A percentile compares a stretch with the other conserved stretches of the same genome.
Conservation (phyloP, 2,797 vertebrate species). For the Perodicticus potto region DNA sequence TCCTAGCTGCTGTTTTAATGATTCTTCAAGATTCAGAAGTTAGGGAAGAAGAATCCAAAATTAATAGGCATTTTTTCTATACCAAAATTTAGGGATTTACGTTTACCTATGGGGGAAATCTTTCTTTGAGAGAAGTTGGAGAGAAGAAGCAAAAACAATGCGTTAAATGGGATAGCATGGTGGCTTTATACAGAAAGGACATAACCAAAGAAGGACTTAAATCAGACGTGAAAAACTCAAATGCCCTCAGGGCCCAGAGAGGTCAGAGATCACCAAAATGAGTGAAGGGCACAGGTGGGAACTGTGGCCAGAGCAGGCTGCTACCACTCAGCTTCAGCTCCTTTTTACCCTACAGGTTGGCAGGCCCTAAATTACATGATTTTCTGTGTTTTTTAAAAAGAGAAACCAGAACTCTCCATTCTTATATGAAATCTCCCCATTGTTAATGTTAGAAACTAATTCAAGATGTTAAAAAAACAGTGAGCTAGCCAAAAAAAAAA, state of each 20-base stretch:
- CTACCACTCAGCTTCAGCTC: not conserved
- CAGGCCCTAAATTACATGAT: not conserved
- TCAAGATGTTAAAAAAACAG: constrained; percentile 7
- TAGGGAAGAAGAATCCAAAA: constrained; percentile 29
- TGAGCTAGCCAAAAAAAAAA: constrained; percentile 17
- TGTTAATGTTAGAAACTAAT: constrained; percentile 55
- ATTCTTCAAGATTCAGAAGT: constrained; percentile 61
- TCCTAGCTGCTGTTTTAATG: constrained; percentile 62
- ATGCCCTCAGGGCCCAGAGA: constrained; percentile 22
- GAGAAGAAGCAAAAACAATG: not conserved
- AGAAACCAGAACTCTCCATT: constrained; percentile 55
- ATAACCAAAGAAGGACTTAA: constrained; percentile 54
- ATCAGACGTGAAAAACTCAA: constrained; percentile 58
- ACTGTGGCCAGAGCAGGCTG: not conserved
- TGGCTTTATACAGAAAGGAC: constrained; percentile 44
- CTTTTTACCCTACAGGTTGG: not conserved
- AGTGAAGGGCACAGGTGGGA: constrained; percentile 74
- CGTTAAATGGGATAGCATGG: not conserved
- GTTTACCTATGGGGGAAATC: not conserved
- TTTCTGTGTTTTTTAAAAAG: not conserved
- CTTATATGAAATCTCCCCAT: constrained; percentile 7
- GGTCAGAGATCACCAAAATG: constrained; percentile 48
- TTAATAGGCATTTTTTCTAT: constrained; percentile 16
- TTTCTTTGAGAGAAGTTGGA: constrained; percentile 28
- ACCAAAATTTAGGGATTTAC: constrained; percentile 35